These are phyloP conservation scores for Scleropages formosus DNA, from an alignment of 2,797 vertebrate species.

Conservation along the genomic window DNA sequence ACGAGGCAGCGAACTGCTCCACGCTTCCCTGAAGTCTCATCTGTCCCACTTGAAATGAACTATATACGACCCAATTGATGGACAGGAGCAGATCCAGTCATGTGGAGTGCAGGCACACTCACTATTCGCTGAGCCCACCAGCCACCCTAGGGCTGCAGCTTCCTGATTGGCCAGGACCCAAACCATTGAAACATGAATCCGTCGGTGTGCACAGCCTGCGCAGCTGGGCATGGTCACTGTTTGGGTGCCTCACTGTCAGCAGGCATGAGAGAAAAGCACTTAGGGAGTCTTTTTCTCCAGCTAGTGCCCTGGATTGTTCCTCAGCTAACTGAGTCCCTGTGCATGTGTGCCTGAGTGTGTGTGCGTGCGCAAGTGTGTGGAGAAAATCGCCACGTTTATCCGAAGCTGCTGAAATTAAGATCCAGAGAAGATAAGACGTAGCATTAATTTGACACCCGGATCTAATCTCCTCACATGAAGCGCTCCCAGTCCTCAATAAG, in stretches of 20 bases:
- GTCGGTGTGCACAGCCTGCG: constrained; percentile 58
- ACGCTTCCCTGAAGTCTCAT: constrained; percentile 64
- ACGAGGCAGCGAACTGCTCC: constrained; percentile 57
- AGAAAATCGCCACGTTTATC: neutral
- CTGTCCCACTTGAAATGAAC: constrained; percentile 73
- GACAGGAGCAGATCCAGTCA: constrained; percentile 74
- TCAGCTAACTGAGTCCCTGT: neutral
- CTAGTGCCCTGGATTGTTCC: neutral
- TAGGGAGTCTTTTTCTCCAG: too few species aligned
- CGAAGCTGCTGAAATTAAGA: neutral
- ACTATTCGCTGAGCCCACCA: constrained; percentile 65
- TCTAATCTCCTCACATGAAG: too few species aligned
- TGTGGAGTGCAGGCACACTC: constrained; percentile 63
- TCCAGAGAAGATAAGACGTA: neutral
- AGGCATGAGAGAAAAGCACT: constrained; percentile 37
- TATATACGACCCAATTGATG: constrained; percentile 83
- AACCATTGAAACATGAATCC: constrained; percentile 61
- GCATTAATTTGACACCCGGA: too few species aligned
- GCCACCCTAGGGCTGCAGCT: constrained; percentile 55
- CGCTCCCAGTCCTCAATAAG: too few species aligned
- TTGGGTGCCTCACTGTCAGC: constrained; percentile 65
- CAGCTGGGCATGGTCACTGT: constrained; percentile 60
- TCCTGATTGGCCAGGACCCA: constrained; percentile 62
- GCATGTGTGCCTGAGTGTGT: neutral
- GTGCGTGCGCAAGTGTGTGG: neutral